phyloP scores from a whole-genome alignment of 1,140 invertebrate species.

The Panagrolaimus sp. region DNA sequence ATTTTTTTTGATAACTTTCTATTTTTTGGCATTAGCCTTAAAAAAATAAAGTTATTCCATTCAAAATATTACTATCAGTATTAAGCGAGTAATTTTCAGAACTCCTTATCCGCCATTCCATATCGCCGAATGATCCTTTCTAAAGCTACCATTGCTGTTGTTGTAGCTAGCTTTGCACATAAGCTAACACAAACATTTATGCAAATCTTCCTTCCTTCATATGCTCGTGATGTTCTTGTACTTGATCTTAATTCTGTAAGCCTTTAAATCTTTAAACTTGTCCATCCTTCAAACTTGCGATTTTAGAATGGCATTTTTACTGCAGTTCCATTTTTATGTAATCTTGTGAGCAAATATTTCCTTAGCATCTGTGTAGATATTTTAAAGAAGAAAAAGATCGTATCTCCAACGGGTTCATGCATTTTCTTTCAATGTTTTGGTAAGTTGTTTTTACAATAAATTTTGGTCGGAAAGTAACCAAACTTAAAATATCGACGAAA shows the following conservation, averaged over 20 bases:
- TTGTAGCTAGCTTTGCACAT: too few species aligned
- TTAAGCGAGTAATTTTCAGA: too few species aligned
- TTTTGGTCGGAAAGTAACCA: too few species aligned
- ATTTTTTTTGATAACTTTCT: too few species aligned
- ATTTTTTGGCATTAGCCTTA: too few species aligned
- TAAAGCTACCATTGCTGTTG: too few species aligned
- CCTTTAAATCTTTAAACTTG: neutral
- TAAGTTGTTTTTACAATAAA: neutral
- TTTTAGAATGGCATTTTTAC: slow-evolving; percentile 37
- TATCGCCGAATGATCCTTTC: slow-evolving; percentile 21
- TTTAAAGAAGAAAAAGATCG: slow-evolving; percentile 19
- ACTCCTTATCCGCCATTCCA: neutral
- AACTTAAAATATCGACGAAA: too few species aligned
- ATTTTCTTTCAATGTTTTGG: slow-evolving; percentile 33
- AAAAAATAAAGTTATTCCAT: too few species aligned
- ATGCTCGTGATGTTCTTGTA: slow-evolving; percentile 32
- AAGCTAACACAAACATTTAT: too few species aligned
- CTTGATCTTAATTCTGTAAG: slow-evolving; percentile 25
- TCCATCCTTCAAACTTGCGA: neutral
- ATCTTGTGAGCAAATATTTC: slow-evolving; percentile 25
- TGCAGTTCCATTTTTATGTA: slow-evolving; percentile 25
- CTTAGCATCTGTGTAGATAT: slow-evolving; percentile 13
- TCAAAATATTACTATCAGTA: too few species aligned
- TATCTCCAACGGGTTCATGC: slow-evolving; percentile 19
- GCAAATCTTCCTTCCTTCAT: slow-evolving; percentile 27